Evolutionary conservation across 2,113 vertebrate genomes (phyloP).

Genomic region (Leptobrachium leishanense): DNA sequence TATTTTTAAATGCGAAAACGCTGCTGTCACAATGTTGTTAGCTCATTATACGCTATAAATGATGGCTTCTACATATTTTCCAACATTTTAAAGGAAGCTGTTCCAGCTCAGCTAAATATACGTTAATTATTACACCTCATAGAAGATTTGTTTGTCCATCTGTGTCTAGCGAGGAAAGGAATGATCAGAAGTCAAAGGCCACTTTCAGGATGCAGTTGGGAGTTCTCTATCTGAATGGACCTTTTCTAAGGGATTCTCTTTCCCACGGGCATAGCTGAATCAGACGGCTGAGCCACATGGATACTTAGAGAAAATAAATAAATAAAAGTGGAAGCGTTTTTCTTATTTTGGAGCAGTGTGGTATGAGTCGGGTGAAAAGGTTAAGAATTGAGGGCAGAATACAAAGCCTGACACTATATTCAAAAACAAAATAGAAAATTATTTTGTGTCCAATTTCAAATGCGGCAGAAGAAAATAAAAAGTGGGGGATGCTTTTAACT

Average conservation of each 20-base stretch:
- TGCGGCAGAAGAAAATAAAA: conserved; percentile 4
- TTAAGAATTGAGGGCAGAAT: conserved; percentile 41
- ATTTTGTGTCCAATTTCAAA: conserved; percentile 22
- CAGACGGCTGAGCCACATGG: conserved; percentile 4
- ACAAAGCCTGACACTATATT: conserved; percentile 31
- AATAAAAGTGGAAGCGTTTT: conserved; percentile 22
- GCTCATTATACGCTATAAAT: too few species aligned
- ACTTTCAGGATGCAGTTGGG: conserved; percentile 2
- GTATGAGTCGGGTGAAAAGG: conserved; percentile 42
- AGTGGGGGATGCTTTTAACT: conserved; percentile 28
- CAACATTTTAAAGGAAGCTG: too few species aligned
- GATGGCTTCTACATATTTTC: too few species aligned
- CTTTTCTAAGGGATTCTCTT: conserved; percentile 10
- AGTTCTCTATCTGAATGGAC: neutral
- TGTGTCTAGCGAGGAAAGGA: neutral
- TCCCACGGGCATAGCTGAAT: conserved; percentile 2
- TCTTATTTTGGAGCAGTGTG: conserved; percentile 27
- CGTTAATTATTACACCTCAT: too few species aligned
- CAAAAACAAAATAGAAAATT: conserved; percentile 36
- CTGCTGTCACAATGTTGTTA: too few species aligned
- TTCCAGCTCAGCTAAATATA: too few species aligned
- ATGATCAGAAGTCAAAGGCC: conserved; percentile 3
- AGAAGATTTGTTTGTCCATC: neutral
- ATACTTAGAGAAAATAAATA: neutral
- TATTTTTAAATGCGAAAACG: too few species aligned